These are phyloP conservation scores for Hypanus sabinus DNA, from an alignment of 2,113 vertebrate species.

Conservation along the genomic window DNA sequence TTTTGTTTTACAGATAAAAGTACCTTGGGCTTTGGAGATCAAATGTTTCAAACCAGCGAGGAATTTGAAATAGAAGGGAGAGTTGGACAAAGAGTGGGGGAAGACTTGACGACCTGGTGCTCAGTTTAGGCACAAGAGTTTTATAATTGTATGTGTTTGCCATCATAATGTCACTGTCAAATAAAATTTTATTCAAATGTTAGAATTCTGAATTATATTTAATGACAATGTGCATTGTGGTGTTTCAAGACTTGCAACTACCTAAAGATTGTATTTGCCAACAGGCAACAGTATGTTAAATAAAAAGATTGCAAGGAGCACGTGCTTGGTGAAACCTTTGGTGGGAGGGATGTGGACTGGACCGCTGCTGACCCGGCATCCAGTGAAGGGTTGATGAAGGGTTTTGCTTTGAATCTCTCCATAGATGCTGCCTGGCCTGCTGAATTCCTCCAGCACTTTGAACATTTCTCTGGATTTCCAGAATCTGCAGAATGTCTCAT, in stretches of 20 bases:
- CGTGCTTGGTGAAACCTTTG: background rate
- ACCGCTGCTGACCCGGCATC: background rate
- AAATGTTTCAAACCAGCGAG: background rate
- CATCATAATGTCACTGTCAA: conserved; percentile 15
- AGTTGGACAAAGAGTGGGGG: background rate
- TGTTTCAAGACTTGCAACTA: conserved; percentile 10
- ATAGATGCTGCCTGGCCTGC: too few relatives aligned
- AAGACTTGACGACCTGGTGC: conserved; percentile 26
- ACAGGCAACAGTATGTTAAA: background rate
- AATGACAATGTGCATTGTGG: conserved; percentile 19
- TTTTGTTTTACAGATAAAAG: background rate
- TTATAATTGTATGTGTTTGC: conserved; percentile 32
- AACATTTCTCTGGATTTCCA: too few relatives aligned
- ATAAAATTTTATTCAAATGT: conserved; percentile 34
- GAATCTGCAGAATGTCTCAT: too few relatives aligned
- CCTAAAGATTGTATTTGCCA: background rate
- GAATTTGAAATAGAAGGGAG: background rate
- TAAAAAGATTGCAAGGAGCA: background rate
- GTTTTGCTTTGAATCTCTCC: too few relatives aligned
- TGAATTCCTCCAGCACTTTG: too few relatives aligned
- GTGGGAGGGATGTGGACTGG: background rate
- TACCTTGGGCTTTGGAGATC: background rate
- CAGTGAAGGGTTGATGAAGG: too few relatives aligned
- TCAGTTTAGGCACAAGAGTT: conserved; percentile 32
- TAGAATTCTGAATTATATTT: conserved; percentile 34